Evolutionary conservation across 1,140 invertebrate species (phyloP), one percentile per base, ranked within the genome.

Genomic region (Antheraea pernyi): DNA sequence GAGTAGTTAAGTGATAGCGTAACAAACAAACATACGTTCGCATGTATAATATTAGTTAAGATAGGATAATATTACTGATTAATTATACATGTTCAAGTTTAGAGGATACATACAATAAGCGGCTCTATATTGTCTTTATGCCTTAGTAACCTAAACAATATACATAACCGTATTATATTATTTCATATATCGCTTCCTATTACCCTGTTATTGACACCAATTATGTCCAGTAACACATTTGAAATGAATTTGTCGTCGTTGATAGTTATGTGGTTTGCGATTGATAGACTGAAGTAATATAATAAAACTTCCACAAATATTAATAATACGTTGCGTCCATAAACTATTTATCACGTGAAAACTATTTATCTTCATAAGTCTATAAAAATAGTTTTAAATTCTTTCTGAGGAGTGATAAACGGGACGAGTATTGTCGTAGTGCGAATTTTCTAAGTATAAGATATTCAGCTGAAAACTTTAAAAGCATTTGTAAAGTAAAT

Each of bases 401-500:
- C 7, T 42, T 42, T 8, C 39, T 42, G 16, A 53, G 13, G 1
- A 53, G 0, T 11, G 10, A 16, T 16, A 16, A 16, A 53, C 10
- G 46, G 16, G 46, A 53, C 7, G 46, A 53, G 46, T 13, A 53
- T 13, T 53, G 46, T 53, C n/a, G 30, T 61, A 61, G 19, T 61
- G 30, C 1, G 60, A 61, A 61, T 30, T 30, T 61, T 22, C 7
- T 60, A 19, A 30, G 19, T 19, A 81, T 80, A 72, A 69, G 73
- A 72, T 80, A 76, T 82, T 82, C 71, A 77, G 60, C 70, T 76
- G 78, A 79, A 84, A 80, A 75, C 78, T 82, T 81, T 76, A 73
- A 65, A 76, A 75, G 78, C 81, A 86, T 86, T 87, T 86, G 81
- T 89, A 83, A 87, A 89, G 81, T 82, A 85, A 86, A 87, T 86